Conservation (phyloP, 53 echinoderm and acorn worm genomes). For the Paracentrotus lividus region DNA sequence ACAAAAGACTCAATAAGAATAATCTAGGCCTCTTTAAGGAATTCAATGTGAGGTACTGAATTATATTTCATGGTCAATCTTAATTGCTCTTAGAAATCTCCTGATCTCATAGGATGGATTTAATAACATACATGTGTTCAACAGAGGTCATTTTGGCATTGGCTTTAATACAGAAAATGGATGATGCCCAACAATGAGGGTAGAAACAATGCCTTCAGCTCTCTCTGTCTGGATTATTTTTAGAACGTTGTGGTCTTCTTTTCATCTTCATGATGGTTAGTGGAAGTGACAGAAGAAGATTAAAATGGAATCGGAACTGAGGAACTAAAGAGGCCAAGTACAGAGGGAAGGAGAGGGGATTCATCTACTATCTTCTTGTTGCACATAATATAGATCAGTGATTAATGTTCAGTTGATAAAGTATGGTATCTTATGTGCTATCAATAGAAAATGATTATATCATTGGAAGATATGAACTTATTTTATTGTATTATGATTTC, state of each 20-base stretch:
- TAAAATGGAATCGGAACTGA: background rate
- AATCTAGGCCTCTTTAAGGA: background rate
- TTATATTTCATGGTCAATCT: background rate
- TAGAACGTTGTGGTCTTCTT: background rate
- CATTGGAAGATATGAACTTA: background rate
- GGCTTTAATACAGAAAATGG: background rate
- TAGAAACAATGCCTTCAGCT: background rate
- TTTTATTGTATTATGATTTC: background rate
- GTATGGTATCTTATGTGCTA: background rate
- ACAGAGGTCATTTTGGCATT: background rate
- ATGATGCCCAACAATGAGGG: background rate
- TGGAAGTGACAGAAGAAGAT: constrained; percentile 40
- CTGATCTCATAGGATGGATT: background rate
- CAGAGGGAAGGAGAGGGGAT: too few relatives aligned
- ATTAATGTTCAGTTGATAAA: background rate
- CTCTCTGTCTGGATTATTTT: constrained; percentile 1
- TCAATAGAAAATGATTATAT: background rate
- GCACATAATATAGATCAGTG: background rate
- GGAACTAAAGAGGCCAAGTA: background rate
- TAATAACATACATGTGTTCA: background rate
- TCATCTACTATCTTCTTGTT: background rate
- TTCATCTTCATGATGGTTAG: background rate
- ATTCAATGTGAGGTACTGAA: background rate
- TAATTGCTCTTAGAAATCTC: background rate
- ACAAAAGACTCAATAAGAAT: background rate